These are phyloP conservation scores for Sternarchorhynchus goeldii DNA, from an alignment of 2,797 vertebrate genomes.

Conservation along the genomic window DNA sequence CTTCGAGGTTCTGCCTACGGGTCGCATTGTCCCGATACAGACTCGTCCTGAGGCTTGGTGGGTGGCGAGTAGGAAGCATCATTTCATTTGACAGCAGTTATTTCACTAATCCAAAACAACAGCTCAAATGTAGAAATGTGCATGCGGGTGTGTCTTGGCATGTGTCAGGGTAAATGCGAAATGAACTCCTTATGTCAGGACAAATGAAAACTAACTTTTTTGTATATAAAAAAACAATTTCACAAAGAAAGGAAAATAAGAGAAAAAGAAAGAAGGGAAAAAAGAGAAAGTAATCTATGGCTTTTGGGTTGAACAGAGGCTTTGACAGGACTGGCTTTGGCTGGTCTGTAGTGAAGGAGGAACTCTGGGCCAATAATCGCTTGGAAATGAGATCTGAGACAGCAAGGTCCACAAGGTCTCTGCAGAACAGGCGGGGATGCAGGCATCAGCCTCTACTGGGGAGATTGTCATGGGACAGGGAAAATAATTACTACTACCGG, in stretches of 20 bases:
- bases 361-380: constrained; percentile 52
- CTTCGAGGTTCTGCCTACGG: constrained; percentile 50
- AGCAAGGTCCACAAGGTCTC: constrained; percentile 47
- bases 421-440: constrained; percentile 50
- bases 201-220: constrained; percentile 22
- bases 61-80: constrained; percentile 76
- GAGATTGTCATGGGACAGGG: constrained; percentile 69
- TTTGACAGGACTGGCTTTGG: constrained; percentile 34
- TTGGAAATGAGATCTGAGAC: constrained; percentile 52
- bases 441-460: constrained; percentile 64
- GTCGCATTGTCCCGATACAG: constrained; percentile 66
- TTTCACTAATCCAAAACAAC: constrained; percentile 83
- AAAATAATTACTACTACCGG: constrained; percentile 74
- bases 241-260: constrained; percentile 51
- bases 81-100: constrained; percentile 81
- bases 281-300: constrained; percentile 41
- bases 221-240: constrained; percentile 46
- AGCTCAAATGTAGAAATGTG: constrained; percentile 73
- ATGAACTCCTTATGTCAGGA: constrained; percentile 62
- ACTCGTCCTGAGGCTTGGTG: constrained; percentile 73
- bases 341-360: constrained; percentile 34
- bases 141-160: constrained; percentile 21
- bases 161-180: constrained; percentile 40
- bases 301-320: constrained; percentile 36
- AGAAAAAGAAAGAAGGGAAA: constrained; percentile 26